Evolutionary conservation across 2,888 invertebrate species (phyloP).

Genomic region (Rhamnusium bicolor): DNA sequence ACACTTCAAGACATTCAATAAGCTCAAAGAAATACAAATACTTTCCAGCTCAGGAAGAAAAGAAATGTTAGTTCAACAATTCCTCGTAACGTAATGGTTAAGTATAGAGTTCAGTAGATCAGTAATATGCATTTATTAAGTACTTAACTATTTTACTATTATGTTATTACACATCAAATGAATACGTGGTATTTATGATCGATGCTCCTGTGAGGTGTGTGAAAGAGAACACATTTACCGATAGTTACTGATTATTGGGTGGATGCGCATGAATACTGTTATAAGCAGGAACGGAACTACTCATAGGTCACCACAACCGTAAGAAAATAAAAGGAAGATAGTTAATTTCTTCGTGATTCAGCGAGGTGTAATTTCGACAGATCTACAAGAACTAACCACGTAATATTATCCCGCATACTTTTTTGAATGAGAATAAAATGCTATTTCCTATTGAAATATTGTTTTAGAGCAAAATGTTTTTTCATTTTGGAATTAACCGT

Average conservation of each 20-base stretch:
- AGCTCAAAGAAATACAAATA: not conserved
- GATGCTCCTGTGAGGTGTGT: constrained; percentile 28
- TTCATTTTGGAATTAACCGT: too few relatives aligned
- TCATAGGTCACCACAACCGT: not conserved
- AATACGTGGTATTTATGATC: constrained; percentile 7
- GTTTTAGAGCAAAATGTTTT: too few relatives aligned
- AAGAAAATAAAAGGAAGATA: not conserved
- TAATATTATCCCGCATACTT: too few relatives aligned
- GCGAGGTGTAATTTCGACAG: not conserved
- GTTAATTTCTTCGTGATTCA: not conserved
- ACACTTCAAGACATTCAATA: not conserved
- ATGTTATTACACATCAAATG: not conserved
- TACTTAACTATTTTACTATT: constrained; percentile 22
- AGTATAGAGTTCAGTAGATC: not conserved
- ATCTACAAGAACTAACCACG: not conserved
- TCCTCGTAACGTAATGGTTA: not conserved
- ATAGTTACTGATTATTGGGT: constrained; percentile 30
- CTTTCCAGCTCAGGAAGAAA: not conserved
- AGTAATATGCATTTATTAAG: constrained; percentile 17
- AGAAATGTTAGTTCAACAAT: too few relatives aligned
- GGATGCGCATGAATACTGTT: not conserved
- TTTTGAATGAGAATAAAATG: too few relatives aligned
- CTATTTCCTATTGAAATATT: too few relatives aligned
- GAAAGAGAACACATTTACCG: constrained; percentile 37
- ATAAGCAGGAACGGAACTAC: constrained; percentile 12